phyloP scores from a whole-genome alignment of 1,140 invertebrate genomes.

The Plutomurus gul region DNA sequence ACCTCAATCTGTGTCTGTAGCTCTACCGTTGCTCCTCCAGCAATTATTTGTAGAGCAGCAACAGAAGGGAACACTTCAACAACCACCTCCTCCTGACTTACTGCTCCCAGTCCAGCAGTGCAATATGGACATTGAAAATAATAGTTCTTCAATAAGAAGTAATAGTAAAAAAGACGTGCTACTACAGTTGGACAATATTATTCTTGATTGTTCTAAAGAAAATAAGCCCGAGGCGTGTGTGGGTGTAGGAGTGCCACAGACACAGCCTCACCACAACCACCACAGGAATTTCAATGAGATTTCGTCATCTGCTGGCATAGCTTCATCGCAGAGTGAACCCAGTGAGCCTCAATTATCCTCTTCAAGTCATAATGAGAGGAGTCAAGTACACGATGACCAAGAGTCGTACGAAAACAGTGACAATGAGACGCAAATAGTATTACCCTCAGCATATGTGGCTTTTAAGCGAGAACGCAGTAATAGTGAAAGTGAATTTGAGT shows the following conservation, averaged over 20 bases:
- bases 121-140: background rate
- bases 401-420: background rate
- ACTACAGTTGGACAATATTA: background rate
- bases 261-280: background rate
- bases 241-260: background rate
- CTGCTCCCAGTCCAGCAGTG: background rate
- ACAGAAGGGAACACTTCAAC: background rate
- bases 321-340: background rate
- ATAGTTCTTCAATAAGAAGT: background rate
- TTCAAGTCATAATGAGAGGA: background rate
- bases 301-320: constrained; percentile 1
- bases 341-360: background rate
- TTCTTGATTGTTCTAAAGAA: background rate
- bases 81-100: constrained; percentile 21
- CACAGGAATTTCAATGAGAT: constrained; percentile 14
- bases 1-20: background rate
- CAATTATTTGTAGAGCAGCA: background rate
- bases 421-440: background rate
- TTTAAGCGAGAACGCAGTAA: background rate
- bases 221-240: background rate
- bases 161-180: background rate
- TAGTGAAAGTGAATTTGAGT: background rate
- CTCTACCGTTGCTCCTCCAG: background rate
- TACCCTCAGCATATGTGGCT: background rate
- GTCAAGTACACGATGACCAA: background rate